Evolutionary conservation across 2,797 vertebrate species (phyloP).

Genomic region (Sitta carolinensis): DNA sequence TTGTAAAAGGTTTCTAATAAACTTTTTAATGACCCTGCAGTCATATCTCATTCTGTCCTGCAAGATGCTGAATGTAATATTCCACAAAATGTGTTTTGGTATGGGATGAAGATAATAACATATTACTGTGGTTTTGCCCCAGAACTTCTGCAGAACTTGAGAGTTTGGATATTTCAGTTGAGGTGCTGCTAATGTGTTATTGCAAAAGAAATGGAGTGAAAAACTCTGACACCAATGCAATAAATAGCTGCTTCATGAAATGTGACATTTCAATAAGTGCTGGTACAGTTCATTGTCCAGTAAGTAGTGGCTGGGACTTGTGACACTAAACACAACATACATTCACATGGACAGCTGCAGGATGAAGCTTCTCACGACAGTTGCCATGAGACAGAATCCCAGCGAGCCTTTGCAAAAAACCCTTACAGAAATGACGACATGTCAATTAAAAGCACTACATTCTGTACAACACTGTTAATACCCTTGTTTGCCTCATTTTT

Average conservation of each 20-base stretch:
- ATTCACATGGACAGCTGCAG: background rate
- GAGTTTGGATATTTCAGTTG: background rate
- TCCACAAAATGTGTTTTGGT: background rate
- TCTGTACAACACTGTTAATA: accelerated
- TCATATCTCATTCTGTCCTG: background rate
- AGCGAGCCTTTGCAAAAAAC: background rate
- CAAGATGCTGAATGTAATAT: background rate
- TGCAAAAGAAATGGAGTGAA: background rate
- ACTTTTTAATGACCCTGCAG: background rate
- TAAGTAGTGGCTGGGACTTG: background rate
- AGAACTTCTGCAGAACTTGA: background rate
- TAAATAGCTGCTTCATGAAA: background rate
- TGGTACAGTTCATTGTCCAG: background rate
- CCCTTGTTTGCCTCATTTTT: background rate
- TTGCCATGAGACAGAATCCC: accelerated
- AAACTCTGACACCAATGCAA: background rate
- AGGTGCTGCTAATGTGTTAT: background rate
- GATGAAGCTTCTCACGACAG: background rate
- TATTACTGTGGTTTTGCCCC: background rate
- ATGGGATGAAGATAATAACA: background rate
- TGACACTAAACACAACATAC: background rate
- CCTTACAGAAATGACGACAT: background rate
- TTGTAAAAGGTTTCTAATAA: background rate
- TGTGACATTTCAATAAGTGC: background rate
- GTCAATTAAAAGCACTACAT: background rate